phyloP scores from a whole-genome alignment of 2,113 vertebrate species.

The Entelurus aequoreus region DNA sequence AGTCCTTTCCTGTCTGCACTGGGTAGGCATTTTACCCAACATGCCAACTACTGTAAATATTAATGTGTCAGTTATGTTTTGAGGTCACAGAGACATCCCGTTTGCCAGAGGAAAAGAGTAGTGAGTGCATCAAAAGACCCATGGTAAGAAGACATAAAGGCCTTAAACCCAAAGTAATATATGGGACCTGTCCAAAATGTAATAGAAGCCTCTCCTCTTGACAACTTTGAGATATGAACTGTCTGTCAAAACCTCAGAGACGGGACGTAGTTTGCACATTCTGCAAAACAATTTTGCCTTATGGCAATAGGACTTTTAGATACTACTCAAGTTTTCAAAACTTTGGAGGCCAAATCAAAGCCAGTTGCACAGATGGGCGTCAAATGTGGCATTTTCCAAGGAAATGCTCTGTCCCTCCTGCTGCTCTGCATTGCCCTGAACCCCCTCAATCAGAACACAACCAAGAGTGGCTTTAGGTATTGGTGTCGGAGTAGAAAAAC shows the following conservation, averaged over 20 bases:
- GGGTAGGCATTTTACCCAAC: too few relatives aligned
- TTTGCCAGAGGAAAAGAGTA: constrained; percentile 7
- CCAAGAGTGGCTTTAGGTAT: too few relatives aligned
- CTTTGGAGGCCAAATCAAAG: too few relatives aligned
- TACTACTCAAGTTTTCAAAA: background rate
- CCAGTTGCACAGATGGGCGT: too few relatives aligned
- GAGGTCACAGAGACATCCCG: constrained; percentile 1
- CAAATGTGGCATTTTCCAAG: too few relatives aligned
- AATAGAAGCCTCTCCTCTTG: background rate
- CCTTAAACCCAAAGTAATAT: constrained; percentile 46
- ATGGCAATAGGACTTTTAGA: background rate
- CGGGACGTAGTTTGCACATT: background rate
- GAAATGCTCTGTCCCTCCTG: too few relatives aligned
- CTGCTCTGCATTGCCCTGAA: too few relatives aligned
- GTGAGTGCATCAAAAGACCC: constrained; percentile 28
- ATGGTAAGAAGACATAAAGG: constrained; percentile 41
- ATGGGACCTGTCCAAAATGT: constrained; percentile 12
- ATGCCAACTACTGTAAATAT: background rate
- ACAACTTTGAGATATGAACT: background rate
- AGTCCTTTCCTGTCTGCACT: too few relatives aligned
- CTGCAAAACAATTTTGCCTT: background rate
- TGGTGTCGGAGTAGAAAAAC: too few relatives aligned
- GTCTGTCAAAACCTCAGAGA: background rate
- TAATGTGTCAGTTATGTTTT: background rate
- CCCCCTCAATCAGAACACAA: too few relatives aligned